Base-by-base conservation (phyloP, 2,797 vertebrate species). In the Pseudotriccus pelzelni region DNA sequence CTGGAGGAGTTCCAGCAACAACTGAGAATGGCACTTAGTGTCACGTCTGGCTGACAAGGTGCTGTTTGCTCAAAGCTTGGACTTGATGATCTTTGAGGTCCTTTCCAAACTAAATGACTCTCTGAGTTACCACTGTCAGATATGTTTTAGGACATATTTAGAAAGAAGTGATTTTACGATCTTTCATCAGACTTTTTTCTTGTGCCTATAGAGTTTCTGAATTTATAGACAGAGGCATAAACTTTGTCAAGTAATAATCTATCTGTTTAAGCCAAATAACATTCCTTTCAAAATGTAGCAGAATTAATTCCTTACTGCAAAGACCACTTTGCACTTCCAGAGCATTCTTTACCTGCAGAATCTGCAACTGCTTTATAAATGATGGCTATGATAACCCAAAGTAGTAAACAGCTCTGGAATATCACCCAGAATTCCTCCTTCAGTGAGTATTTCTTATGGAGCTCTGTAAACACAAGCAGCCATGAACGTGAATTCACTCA, bases 401-500 rank as follows among this genome's bases (percentile, higher is more conserved):
- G 27, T 27, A 24, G 13, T 41, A n/a, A 53, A 24, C 6, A 25
- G 12, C 28, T 59, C 60, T 34, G 19, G 15, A 30, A 11, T 50
- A 12, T n/a, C 20, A 44, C 19, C 14, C 32, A 36, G 7, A 9
- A 7, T 36, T 80, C 19, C 46, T 70, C 16, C 34, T 69, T 70
- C 60, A 22, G 14, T 30, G 37, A 53, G 14, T 8, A 60, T 16
- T 47, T 53, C 68, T 66, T 18, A 19, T 43, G 46, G 39, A n/a
- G n/a, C 25, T 80, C 43, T 56, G 23, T 34, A 70, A 73, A 44
- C 12, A 41, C 10, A 58, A 43, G 49, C 28, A 39, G 28, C 17
- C 18, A 11, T 2, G 17, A 10, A 28, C 14, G 9, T 1, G 11
- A 47, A 27, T 10, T 24, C 0, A 1, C 14, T 67, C 13, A 2